phyloP scores from a whole-genome alignment of 1,140 invertebrate species.

The Drosophila jambulina region DNA sequence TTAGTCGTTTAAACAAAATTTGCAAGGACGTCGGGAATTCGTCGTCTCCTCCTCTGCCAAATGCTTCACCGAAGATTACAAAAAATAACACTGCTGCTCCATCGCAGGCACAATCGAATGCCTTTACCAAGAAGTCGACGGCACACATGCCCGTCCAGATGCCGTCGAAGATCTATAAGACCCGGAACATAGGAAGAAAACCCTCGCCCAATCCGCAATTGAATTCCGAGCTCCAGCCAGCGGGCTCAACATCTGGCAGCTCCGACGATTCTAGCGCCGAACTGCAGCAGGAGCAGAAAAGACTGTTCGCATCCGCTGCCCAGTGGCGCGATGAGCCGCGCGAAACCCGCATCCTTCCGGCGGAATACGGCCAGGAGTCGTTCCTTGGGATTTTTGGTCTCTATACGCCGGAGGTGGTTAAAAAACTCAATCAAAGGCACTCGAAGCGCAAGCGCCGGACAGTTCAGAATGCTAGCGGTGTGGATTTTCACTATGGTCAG shows the following conservation, averaged over 20 bases:
- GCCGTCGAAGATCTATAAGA: slow-evolving; percentile 11
- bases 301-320: slow-evolving; percentile 52
- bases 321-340: slow-evolving; percentile 69
- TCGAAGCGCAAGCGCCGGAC: slow-evolving; percentile 82
- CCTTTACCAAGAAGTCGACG: slow-evolving; percentile 1
- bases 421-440: slow-evolving; percentile 74
- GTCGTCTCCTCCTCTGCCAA: neutral
- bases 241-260: slow-evolving; percentile 38
- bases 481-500: slow-evolving; percentile 83
- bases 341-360: slow-evolving; percentile 58
- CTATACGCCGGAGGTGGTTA: slow-evolving; percentile 67
- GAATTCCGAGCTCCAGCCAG: neutral
- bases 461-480: slow-evolving; percentile 75
- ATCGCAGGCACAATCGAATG: neutral
- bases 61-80: neutral
- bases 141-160: neutral
- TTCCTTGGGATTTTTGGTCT: slow-evolving; percentile 76
- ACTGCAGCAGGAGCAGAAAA: slow-evolving; percentile 64
- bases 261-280: slow-evolving; percentile 72
- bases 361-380: slow-evolving; percentile 74
- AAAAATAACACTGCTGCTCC: neutral
- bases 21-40: slow-evolving; percentile 1
- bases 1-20: slow-evolving; percentile 19
- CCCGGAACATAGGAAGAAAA: slow-evolving; percentile 17
- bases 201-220: slow-evolving; percentile 8